phyloP scores from a whole-genome alignment of 2,113 vertebrate genomes.

The Hiodon tergisus region DNA sequence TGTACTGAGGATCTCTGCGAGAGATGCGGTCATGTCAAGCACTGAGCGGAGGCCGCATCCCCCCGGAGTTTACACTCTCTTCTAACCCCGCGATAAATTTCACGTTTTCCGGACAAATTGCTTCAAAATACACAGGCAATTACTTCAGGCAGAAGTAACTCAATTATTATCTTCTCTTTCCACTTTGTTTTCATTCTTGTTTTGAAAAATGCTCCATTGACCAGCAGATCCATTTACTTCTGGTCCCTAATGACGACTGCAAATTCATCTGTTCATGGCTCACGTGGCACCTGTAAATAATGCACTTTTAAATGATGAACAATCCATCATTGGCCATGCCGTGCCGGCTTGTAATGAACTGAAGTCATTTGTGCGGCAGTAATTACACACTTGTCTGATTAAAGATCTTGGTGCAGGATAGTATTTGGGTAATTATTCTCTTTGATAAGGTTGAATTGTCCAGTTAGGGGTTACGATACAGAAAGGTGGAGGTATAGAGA shows the following conservation, averaged over 20 bases:
- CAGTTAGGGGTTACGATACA: conserved; percentile 55
- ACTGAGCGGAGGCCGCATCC: neutral
- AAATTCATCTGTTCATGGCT: conserved; percentile 50
- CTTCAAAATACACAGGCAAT: conserved; percentile 13
- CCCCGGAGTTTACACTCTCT: too few relatives aligned
- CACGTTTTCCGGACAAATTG: neutral
- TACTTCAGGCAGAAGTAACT: conserved; percentile 14
- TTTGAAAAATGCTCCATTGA: conserved; percentile 52
- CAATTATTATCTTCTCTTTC: conserved; percentile 6
- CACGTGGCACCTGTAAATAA: conserved; percentile 49
- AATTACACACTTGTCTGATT: conserved; percentile 67
- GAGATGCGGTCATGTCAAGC: conserved; percentile 1
- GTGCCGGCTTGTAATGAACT: conserved; percentile 58
- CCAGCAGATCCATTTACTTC: conserved; percentile 45
- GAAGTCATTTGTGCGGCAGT: conserved; percentile 61
- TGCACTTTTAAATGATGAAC: conserved; percentile 55
- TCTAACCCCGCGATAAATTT: too few relatives aligned
- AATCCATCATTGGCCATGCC: conserved; percentile 50
- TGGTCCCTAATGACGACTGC: conserved; percentile 50
- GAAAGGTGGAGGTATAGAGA: conserved; percentile 43
- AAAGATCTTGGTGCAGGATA: conserved; percentile 60
- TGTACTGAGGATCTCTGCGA: neutral
- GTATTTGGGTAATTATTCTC: conserved; percentile 67
- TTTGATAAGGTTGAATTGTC: conserved; percentile 63
- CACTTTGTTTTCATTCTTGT: conserved; percentile 20